Base-by-base conservation (phyloP, 2,113 vertebrate genomes). In the Asarcornis scutulata region DNA sequence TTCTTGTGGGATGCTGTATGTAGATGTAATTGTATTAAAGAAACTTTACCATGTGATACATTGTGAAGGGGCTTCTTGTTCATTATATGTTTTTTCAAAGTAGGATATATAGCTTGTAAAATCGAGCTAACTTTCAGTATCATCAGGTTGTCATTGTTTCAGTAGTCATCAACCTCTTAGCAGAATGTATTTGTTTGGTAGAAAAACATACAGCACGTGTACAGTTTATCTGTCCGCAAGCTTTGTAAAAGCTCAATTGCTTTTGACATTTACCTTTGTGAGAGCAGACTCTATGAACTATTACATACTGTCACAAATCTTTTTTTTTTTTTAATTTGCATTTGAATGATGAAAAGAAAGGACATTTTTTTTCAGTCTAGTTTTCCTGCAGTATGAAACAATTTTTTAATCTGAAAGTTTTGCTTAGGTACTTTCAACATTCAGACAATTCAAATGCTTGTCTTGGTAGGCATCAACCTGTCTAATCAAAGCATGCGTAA, bases 101-200 rank as follows among this genome's bases (percentile, higher is more conserved):
- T n/a, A 32, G 34, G 13, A 3, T 87, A 36, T 71, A n/a, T 80
- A 40, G 12, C 31, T 85, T 14, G 6, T 36, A 60, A 85, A 88
- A 86, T 73, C 21, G 63, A 56, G 38, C 23, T 75, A 53, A 23
- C 20, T 86, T 83, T 11, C 25, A 18, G 4, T 34, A 16, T 53
- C 13, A 25, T 66, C 16, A 48, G 26, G 46, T 77, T 74, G 71
- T 53, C 8, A 9, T 71, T 94, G 38, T 78, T 87, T 87, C 72
- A 29, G 9, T 66, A 74, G 50, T 69, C 0, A 0, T 42, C 21
- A 11, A 9, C 9, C 9, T 87, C 3, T 3, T 2, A 38, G 44
- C 46, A 80, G 36, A 48, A 22, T 2, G 16, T 34, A 11, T 87
- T 89, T 53, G 15, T 71, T 31, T 72, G 29, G 34, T 26, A 69